Base-by-base conservation (phyloP, 2,797 vertebrate species). In the Pangasius djambal region DNA sequence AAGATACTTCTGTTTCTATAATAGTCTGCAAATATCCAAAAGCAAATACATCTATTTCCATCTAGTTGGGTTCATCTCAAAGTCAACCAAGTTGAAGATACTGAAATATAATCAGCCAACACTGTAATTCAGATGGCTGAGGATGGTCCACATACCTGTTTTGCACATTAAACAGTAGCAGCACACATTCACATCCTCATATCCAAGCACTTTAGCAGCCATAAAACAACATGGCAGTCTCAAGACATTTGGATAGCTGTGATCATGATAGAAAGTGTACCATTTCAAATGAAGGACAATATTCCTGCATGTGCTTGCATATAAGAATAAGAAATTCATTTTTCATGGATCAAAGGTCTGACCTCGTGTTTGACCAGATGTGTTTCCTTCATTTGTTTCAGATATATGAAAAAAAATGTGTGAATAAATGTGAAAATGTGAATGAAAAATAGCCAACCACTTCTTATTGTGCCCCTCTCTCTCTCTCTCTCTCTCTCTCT, bases 311-410 rank as follows among this genome's bases (percentile, higher is more conserved):
- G 28, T 25, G 74, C 83, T 65, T 37, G 52, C 69, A 89, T 84
- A 89, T 40, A 88, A 86, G 61, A 88, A 89, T 89, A 74, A 72
- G 70, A 85, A 70, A 90, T 92, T 2, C 63, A 89, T 91, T 91
- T 22, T 44, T 83, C 44, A 70, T 52, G 69, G 88, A 91, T 92
- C 91, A 93, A 91, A 94, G 92, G 94, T 94, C 91, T 92, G 89
- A 81, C 34, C 89, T 90, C 92, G 90, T 85, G 82, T 88, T 83
- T 25, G 87, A 91, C 90, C 89, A 91, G 91, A 94, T 93, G 87
- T 91, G 89, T 91, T 87, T 63, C 57, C 88, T 77, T 65, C 89
- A 92, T 84, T 87, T 81, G 92, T 90, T 83, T n/a, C 59, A 83
- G 59, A 88, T 88, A 89, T 77, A 59, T 86, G 86, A 40, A 40